Evolutionary conservation across 2,888 invertebrate genomes (phyloP).

Genomic region (Dolichopus griseipennis): DNA sequence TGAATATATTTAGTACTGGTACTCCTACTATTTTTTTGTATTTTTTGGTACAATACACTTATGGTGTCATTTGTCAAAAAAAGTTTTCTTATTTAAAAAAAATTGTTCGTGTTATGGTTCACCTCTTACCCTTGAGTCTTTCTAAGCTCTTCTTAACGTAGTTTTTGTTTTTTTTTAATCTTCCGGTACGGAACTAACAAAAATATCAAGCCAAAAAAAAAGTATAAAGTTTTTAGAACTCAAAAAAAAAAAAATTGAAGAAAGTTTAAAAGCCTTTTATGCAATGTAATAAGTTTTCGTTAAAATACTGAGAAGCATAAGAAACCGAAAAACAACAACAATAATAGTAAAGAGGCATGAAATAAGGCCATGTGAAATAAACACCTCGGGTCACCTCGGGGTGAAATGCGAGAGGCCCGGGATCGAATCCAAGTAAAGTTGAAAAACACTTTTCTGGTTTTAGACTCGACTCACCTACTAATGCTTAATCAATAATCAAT

Average conservation of each 20-base stretch:
- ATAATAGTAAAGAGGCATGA: too few species aligned
- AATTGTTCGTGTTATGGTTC: neutral
- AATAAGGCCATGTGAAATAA: too few species aligned
- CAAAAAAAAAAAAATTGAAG: too few species aligned
- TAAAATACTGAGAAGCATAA: neutral
- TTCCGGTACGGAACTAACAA: neutral
- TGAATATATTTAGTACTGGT: neutral
- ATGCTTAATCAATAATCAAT: too few species aligned
- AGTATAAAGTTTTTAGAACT: too few species aligned
- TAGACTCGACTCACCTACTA: too few species aligned
- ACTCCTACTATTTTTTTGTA: neutral
- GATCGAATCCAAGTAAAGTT: too few species aligned
- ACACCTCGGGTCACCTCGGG: too few species aligned
- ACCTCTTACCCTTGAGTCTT: neutral
- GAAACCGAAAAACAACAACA: neutral
- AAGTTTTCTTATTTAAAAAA: neutral
- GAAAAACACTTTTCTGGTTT: too few species aligned
- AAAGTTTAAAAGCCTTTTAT: constrained; percentile 6
- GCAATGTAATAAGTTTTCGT: neutral
- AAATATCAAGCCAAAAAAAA: neutral
- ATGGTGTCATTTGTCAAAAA: constrained; percentile 3
- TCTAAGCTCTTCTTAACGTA: neutral
- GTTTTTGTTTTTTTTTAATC: neutral
- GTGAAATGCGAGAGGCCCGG: too few species aligned
- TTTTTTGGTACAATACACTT: neutral